Evolutionary conservation across 64 coral and sea anemone species (phyloP).

Genomic region (Dendrophyllia cribrosa): DNA sequence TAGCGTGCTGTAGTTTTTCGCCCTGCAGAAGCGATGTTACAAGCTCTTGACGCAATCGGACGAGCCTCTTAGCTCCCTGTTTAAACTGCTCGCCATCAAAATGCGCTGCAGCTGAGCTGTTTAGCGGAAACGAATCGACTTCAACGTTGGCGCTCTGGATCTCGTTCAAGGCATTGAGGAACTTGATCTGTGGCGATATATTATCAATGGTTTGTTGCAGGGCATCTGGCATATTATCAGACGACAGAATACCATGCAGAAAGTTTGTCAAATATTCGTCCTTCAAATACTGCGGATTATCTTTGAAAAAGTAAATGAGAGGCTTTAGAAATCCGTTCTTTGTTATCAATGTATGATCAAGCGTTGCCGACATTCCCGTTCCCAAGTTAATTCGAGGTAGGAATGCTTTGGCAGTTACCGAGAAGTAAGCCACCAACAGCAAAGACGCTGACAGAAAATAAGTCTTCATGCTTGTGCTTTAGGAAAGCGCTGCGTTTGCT

Average conservation of each 20-base stretch:
- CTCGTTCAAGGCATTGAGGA: constrained; percentile 67
- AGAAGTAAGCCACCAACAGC: background rate
- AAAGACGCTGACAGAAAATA: too few relatives aligned
- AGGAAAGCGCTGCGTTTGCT: too few relatives aligned
- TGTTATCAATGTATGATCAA: constrained; percentile 37
- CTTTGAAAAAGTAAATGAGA: background rate
- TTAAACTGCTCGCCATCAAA: constrained; percentile 82
- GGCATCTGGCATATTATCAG: constrained; percentile 2
- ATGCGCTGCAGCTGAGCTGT: constrained; percentile 48
- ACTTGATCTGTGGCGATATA: constrained; percentile 55
- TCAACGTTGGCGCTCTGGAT: constrained; percentile 65
- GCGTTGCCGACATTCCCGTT: background rate
- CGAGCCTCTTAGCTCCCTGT: constrained; percentile 21
- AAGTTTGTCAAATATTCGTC: constrained; percentile 14
- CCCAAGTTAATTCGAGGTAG: background rate
- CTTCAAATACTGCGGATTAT: constrained; percentile 67
- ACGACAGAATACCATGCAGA: constrained; percentile 11
- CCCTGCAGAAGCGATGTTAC: constrained; percentile 46
- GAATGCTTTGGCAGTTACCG: background rate
- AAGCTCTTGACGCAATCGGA: constrained; percentile 36
- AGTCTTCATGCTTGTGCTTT: too few relatives aligned
- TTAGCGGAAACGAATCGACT: constrained; percentile 37
- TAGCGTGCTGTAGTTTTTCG: constrained; percentile 45
- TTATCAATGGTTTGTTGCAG: constrained; percentile 4
- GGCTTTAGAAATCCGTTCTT: constrained; percentile 4